Conservation (phyloP, 2,888 invertebrate genomes). For the Brachylomia viminalis region DNA sequence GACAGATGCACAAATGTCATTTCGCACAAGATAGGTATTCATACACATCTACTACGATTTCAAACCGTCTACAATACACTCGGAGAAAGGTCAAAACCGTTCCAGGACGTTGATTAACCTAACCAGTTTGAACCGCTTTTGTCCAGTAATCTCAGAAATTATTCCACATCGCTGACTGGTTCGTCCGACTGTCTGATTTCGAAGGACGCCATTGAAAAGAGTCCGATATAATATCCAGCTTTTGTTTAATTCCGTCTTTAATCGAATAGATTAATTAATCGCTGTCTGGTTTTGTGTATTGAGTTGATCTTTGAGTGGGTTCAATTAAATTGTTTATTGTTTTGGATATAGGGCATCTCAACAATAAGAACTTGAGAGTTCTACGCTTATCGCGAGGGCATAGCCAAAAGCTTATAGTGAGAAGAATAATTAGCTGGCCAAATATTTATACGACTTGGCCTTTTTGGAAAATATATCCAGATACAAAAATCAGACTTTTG, state of each 20-base stretch:
- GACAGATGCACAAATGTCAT: neutral
- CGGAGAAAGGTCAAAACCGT: constrained; percentile 41
- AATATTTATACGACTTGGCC: neutral
- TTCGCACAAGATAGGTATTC: neutral
- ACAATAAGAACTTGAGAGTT: constrained; percentile 6
- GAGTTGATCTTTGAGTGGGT: constrained; percentile 18
- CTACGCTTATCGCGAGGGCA: neutral
- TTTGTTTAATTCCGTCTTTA: constrained; percentile 35
- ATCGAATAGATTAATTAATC: constrained; percentile 46
- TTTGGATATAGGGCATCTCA: neutral
- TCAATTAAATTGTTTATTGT: constrained; percentile 37
- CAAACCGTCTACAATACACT: constrained; percentile 5
- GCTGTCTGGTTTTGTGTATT: constrained; percentile 10
- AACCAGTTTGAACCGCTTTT: constrained; percentile 53
- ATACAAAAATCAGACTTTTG: neutral
- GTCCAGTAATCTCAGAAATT: constrained; percentile 62
- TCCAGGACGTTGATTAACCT: constrained; percentile 48
- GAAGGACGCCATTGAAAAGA: constrained; percentile 29
- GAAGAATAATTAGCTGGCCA: neutral
- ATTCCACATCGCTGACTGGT: constrained; percentile 61
- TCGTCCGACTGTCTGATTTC: constrained; percentile 28
- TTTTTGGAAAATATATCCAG: neutral
- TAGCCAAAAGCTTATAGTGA: neutral
- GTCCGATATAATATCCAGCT: constrained; percentile 49
- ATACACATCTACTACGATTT: constrained; percentile 4